Evolutionary conservation across 2,113 vertebrate genomes (phyloP), one percentile per base, ranked within the genome.

Genomic region (Xyrauchen texanus): DNA sequence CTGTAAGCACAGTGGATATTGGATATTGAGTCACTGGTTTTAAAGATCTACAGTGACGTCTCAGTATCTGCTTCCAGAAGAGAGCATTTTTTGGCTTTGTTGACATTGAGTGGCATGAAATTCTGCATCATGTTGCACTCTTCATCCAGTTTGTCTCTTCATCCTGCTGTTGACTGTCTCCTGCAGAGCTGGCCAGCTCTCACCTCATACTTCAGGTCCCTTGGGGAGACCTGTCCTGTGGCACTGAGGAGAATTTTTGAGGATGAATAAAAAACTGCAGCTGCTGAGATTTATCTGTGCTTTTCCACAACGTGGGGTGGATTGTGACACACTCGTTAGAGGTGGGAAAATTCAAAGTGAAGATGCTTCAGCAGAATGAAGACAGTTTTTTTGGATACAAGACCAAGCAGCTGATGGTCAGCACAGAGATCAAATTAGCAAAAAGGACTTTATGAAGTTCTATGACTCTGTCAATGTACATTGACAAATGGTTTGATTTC

Each of bases 171-270:
- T 9, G 42, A 11, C 16, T 2, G n/a, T 76, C 72, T 81, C 47
- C 69, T 81, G 34, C 34, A 69, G 68, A 77, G 4, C 63, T 78
- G 81, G 81, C 68, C 68, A 42, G 80, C 68, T 21, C 57, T 82
- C 49, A 73, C 47, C 4, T 34, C 58, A 62, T 81, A 77, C 67
- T 71, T 77, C 60, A 71, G 34, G 66, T 70, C 73, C 10, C 42
- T 73, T 46, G 79, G 67, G 44, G 69, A 80, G 57, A 45, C 61
- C 62, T 57, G 70, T 57, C 52, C 66, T 45, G n/a, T 78, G 65
- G 53, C 8, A 21, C 16, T 70, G 42, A 77, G 63, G 62, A 57
- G 10, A 4, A 69, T 77, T 69, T 63, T 77, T 57, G 76, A 67
- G 44, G 61, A 73, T 51, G 69, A 82, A 15, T 68, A 10, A 58